Evolutionary conservation across 2,888 invertebrate genomes (phyloP).

Genomic region (Cistogaster globosa): DNA sequence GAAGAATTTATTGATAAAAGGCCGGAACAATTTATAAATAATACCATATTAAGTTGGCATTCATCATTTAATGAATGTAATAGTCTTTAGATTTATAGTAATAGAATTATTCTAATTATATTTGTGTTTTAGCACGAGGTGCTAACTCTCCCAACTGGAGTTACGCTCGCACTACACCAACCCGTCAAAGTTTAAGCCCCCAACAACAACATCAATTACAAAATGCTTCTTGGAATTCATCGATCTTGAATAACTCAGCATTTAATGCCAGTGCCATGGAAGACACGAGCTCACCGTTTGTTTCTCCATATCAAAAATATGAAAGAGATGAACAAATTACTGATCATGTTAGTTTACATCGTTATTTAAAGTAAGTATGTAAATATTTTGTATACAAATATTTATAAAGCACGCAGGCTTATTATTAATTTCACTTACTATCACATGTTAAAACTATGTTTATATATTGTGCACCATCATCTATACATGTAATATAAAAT

Average conservation of each 20-base stretch:
- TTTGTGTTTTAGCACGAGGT: conserved; percentile 64
- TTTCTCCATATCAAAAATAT: conserved; percentile 79
- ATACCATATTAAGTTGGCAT: conserved; percentile 81
- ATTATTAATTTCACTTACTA: no score
- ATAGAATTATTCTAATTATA: not conserved
- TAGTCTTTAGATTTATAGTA: not conserved
- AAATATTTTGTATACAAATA: no score
- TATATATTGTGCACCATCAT: no score
- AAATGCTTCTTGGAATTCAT: conserved; percentile 77
- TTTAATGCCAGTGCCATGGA: conserved; percentile 77
- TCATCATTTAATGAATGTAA: conserved; percentile 82
- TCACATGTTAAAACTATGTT: no score
- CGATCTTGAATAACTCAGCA: conserved; percentile 76
- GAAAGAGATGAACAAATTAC: conserved; percentile 83
- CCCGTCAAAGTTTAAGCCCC: conserved; percentile 78
- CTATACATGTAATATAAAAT: no score
- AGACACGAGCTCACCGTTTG: conserved; percentile 76
- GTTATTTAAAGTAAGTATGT: conserved; percentile 83
- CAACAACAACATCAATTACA: conserved; percentile 73
- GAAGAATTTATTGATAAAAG: conserved; percentile 37
- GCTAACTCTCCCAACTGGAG: conserved; percentile 77
- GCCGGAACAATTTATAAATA: conserved; percentile 73
- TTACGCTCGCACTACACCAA: conserved; percentile 76
- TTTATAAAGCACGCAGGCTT: no score
- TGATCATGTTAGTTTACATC: conserved; percentile 83